phyloP scores from a whole-genome alignment of 2,113 vertebrate genomes.

The Eidolon helvum region DNA sequence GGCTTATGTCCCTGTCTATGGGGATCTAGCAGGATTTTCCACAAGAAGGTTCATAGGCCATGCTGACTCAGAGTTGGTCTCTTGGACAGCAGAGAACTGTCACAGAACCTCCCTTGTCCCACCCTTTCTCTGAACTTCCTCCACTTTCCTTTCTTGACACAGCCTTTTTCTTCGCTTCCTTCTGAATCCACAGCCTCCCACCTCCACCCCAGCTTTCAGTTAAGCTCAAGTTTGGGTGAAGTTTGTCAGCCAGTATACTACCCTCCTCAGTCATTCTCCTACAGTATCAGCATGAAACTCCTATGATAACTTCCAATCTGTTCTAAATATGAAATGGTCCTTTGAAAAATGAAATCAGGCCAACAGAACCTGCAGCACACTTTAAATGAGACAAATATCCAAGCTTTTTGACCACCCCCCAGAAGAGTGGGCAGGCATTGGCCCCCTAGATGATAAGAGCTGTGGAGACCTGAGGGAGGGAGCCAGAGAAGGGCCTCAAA shows the following conservation, averaged over 20 bases:
- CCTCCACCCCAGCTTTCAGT: not conserved
- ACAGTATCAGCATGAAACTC: not conserved
- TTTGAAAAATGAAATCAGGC: conserved; percentile 47
- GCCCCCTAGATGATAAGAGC: not conserved
- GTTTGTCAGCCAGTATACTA: not conserved
- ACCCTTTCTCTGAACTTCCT: conserved; percentile 51
- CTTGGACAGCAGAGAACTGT: conserved; percentile 22
- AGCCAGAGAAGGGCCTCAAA: not conserved
- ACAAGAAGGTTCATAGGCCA: conserved; percentile 37
- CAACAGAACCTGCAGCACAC: not conserved
- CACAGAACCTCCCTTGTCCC: not conserved
- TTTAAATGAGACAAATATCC: conserved; percentile 24
- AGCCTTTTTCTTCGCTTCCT: conserved; percentile 22
- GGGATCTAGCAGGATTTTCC: conserved; percentile 23
- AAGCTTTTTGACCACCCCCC: not conserved
- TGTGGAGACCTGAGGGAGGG: not conserved
- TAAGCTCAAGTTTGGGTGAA: not conserved
- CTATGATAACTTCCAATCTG: not conserved
- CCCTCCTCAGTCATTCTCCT: not conserved
- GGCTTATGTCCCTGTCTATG: not conserved
- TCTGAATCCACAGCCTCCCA: not conserved
- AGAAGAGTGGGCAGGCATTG: not conserved
- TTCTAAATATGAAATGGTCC: conserved; percentile 19
- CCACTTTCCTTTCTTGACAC: not conserved
- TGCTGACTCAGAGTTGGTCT: conserved; percentile 69